A percentile compares a stretch with the other conserved stretches of the same genome.
Conservation (phyloP, 2,113 vertebrate species). For the Accipiter virgatus region DNA sequence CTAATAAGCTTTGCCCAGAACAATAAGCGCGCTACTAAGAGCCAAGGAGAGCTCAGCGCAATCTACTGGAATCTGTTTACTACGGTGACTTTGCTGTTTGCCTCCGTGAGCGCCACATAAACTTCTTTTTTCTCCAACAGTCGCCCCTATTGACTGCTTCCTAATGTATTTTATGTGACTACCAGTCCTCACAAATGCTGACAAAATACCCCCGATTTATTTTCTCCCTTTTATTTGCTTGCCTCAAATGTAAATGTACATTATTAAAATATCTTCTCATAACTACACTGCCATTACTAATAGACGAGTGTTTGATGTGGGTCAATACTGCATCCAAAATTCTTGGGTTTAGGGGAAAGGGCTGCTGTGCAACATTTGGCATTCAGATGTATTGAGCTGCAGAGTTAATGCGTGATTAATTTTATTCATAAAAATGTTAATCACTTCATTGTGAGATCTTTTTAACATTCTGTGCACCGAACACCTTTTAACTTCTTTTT, state of each 20-base stretch:
- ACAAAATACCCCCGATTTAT: background rate
- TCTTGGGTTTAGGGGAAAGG: slow-evolving; percentile 42
- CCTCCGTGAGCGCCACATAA: background rate
- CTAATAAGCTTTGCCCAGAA: slow-evolving; percentile 57
- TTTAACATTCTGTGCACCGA: slow-evolving; percentile 74
- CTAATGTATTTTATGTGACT: background rate
- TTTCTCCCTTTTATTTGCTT: slow-evolving; percentile 49
- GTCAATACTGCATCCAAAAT: slow-evolving; percentile 45
- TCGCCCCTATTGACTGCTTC: background rate
- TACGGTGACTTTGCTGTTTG: background rate
- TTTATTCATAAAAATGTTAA: slow-evolving; percentile 88
- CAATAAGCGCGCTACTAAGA: background rate
- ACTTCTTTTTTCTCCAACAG: background rate
- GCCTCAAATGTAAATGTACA: slow-evolving; percentile 23
- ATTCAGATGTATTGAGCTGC: slow-evolving; percentile 72
- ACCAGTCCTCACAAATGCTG: background rate
- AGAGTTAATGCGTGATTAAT: slow-evolving; percentile 83
- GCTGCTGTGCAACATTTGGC: slow-evolving; percentile 69
- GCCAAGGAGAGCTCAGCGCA: background rate
- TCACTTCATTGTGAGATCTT: slow-evolving; percentile 80
- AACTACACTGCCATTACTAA: slow-evolving; percentile 47
- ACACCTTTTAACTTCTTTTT: slow-evolving; percentile 74
- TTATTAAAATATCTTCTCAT: slow-evolving; percentile 46
- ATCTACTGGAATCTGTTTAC: background rate
- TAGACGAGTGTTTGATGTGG: slow-evolving; percentile 41